Percentiles rank a stretch among this genome's conserved stretches.
These are phyloP conservation scores for Podabrus alpinus DNA, from an alignment of 2,888 invertebrate species.

Conservation along the genomic window DNA sequence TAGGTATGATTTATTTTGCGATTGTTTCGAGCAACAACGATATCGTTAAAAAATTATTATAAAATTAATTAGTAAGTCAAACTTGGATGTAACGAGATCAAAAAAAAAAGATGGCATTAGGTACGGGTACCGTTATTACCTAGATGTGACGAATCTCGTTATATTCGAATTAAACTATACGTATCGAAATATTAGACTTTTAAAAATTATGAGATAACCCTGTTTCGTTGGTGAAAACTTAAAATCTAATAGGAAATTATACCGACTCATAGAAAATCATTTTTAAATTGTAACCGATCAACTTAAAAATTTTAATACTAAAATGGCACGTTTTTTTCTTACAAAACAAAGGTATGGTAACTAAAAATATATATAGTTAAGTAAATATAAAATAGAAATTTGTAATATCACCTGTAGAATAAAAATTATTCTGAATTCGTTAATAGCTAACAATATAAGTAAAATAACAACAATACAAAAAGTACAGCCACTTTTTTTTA, in stretches of 20 bases:
- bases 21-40: neutral
- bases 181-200: conserved; percentile 7
- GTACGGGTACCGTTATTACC: neutral
- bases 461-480: conserved; percentile 47
- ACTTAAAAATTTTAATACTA: conserved; percentile 2
- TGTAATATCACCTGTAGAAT: conserved; percentile 16
- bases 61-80: neutral
- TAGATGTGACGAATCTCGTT: neutral
- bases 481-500: conserved; percentile 48
- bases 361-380: neutral
- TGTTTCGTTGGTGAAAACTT: conserved; percentile 41
- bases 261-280: conserved; percentile 37
- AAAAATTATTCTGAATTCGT: conserved; percentile 1
- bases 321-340: conserved; percentile 14
- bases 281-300: conserved; percentile 35
- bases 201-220: conserved; percentile 49
- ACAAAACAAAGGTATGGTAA: conserved; percentile 2
- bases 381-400: neutral
- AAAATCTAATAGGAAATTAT: conserved; percentile 40
- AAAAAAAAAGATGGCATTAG: neutral
- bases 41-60: neutral
- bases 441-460: neutral
- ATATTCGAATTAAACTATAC: conserved; percentile 14
- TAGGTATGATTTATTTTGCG: neutral
- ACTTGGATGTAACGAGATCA: neutral